Evolutionary conservation across 1,140 invertebrate genomes (phyloP), one percentile per base, ranked within the genome.

Genomic region (Heliconius hermathena): DNA sequence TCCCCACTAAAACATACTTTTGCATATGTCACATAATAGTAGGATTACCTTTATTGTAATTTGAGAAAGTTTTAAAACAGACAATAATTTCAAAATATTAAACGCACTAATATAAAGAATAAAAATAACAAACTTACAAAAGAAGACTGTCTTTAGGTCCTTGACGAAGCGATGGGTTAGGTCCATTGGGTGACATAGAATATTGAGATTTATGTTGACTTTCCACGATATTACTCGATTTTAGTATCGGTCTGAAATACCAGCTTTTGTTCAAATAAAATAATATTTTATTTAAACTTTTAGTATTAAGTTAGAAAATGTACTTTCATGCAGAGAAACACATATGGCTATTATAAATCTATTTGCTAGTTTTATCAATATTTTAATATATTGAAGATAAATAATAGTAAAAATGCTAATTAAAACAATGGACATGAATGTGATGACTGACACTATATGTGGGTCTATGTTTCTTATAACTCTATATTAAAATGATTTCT

Each of bases 111-210:
- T 4, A 46, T 46, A 46, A 41, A 41, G 11, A 13, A 16, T 13
- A 41, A 11, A 41, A 4, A 46, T 3, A 46, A 46, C 41, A 46
- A 46, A 91, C 91, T 82, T 86, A 94, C 91, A 93, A 77, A 33
- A 94, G 80, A 8, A 93, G 76, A 74, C 81, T 88, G 54, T 94
- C 92, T 70, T 91, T 88, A 3, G 91, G 91, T 41, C 92, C 91
- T 54, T 90, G 87, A 9, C 90, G 83, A 18, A 93, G 81, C 4
- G 79, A 72, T 11, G 88, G 80, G 78, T 94, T 89, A 3, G 91
- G 89, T 22, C 92, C 92, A 29, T 76, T 81, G 29, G 81, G 79
- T 3, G 83, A 60, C 8, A 85, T 81, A 46, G 83, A 78, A 74
- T 87, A 91, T 75, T 89, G 85, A 1, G 91, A 93, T 79, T 92